Base-by-base conservation (phyloP, 2,888 invertebrate genomes). In the Andrena trimmerana region DNA sequence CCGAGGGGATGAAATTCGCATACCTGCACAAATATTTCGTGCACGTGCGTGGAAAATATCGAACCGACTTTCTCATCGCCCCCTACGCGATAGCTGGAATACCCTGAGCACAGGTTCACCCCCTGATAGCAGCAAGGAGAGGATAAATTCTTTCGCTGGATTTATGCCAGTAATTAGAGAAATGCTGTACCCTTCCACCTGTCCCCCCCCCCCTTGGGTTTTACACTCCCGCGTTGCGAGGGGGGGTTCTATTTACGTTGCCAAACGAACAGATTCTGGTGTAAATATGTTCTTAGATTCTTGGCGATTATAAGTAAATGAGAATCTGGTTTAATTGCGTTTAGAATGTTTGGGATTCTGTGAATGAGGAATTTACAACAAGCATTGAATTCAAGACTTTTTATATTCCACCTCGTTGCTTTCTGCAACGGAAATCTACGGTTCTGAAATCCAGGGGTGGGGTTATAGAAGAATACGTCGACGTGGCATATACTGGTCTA, bases 11-110 rank as follows among this genome's bases (percentile, higher is more conserved):
- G 80, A 88, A 87, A 84, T 84, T 83, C 86, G 72, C 82, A 67
- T 86, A 87, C 84, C 82, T 85, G 74, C 73, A 81, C 82, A 83
- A 87, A 88, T 88, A 88, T 87, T 87, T 87, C 84, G 67, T 76
- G 63, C 78, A 77, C 76, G 70, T 73, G 72, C 83, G 81, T 77
- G 87, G 73, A 79, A 81, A 85, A 87, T 87, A 86, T 85, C 81
- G 70, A 81, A 78, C 75, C 60, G 42, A 63, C 76, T 71, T 70
- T 75, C 78, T 69, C 66, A 66, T 48, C 81, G 76, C 48, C 67
- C 69, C 69, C 31, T 78, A 57, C 77, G 60, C 63, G 68, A 77
- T 82, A 72, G 72, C 78, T 83, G 62, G 36, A 81, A 81, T 72
- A 78, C 72, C 31, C 72, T 50, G 33, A 50, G 66, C 62, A 5